Percentiles rank a stretch among this genome's conserved stretches.
These are phyloP conservation scores for Chiridota heheva DNA, from an alignment of 35 echinoderm and acorn worm genomes.

Conservation along the genomic window DNA sequence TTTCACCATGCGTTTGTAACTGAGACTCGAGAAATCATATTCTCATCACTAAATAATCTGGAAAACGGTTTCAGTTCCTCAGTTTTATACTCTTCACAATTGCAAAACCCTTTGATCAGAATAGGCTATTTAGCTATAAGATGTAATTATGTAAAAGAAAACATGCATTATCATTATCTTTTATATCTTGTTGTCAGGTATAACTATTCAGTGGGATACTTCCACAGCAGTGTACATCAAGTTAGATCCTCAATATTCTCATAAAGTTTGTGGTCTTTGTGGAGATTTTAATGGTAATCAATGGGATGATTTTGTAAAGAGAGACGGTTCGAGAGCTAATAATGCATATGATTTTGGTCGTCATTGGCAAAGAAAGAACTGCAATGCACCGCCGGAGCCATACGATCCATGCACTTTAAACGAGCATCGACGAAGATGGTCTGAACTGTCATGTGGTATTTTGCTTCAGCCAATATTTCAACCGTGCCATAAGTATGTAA, in stretches of 20 bases:
- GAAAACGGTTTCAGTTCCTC: too few species aligned
- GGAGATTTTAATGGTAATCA: conserved; percentile 82
- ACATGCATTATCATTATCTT: too few species aligned
- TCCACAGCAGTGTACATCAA: conserved; percentile 63
- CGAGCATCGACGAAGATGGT: conserved; percentile 59
- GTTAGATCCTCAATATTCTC: conserved; percentile 42
- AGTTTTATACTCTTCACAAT: too few species aligned
- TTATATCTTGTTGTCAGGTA: too few species aligned
- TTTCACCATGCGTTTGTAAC: too few species aligned
- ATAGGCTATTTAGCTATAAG: too few species aligned
- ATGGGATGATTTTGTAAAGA: conserved; percentile 67
- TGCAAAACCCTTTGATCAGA: too few species aligned
- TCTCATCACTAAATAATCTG: too few species aligned
- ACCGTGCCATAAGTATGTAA: conserved; percentile 79
- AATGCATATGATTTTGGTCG: conserved; percentile 55
- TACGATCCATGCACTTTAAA: conserved; percentile 56
- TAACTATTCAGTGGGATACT: conserved; percentile 66
- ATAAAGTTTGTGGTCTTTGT: conserved; percentile 91
- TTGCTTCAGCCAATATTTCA: conserved; percentile 73
- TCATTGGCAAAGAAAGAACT: conserved; percentile 52
- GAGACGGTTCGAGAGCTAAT: conserved; percentile 61
- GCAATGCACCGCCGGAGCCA: conserved; percentile 31
- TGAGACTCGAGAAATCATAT: too few species aligned
- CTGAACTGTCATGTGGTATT: conserved; percentile 76
- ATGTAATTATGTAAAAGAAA: too few species aligned